phyloP scores from a whole-genome alignment of 2,888 invertebrate species.

The Pelosia muscerda region DNA sequence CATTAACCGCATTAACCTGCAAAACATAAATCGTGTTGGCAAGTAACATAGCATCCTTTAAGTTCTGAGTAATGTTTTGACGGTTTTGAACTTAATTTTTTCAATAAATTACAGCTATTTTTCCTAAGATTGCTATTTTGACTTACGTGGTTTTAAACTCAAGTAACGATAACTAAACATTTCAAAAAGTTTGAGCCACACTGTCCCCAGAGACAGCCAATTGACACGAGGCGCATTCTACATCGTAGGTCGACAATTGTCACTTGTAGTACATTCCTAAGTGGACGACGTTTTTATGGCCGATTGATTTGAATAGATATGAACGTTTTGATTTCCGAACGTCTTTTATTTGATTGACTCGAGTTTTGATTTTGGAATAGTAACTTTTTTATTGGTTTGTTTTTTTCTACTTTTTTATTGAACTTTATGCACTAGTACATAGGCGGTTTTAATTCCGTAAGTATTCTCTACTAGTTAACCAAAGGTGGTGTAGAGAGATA shows the following conservation, averaged over 20 bases:
- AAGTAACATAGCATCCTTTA: neutral
- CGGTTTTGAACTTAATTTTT: no score
- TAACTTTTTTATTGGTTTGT: neutral
- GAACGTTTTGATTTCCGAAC: slow-evolving; percentile 31
- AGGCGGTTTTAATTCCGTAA: no score
- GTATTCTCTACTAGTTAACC: no score
- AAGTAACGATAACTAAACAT: neutral
- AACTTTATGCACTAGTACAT: no score
- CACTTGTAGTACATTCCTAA: slow-evolving; percentile 48
- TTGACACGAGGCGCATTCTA: slow-evolving; percentile 65
- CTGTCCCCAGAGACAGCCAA: slow-evolving; percentile 54
- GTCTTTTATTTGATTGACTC: slow-evolving; percentile 35
- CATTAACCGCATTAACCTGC: neutral
- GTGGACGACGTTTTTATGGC: slow-evolving; percentile 39
- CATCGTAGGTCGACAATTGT: slow-evolving; percentile 60
- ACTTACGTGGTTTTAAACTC: no score
- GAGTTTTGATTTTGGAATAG: slow-evolving; percentile 24
- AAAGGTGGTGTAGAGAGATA: no score
- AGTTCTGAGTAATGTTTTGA: no score
- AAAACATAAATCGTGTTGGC: neutral
- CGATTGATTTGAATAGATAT: slow-evolving; percentile 49
- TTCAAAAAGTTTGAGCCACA: slow-evolving; percentile 39
- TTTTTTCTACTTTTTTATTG: neutral
- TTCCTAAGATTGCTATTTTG: no score
- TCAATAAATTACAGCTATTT: no score